Evolutionary conservation across 2,797 vertebrate genomes (phyloP).

Genomic region (Halcyon chelicuti): DNA sequence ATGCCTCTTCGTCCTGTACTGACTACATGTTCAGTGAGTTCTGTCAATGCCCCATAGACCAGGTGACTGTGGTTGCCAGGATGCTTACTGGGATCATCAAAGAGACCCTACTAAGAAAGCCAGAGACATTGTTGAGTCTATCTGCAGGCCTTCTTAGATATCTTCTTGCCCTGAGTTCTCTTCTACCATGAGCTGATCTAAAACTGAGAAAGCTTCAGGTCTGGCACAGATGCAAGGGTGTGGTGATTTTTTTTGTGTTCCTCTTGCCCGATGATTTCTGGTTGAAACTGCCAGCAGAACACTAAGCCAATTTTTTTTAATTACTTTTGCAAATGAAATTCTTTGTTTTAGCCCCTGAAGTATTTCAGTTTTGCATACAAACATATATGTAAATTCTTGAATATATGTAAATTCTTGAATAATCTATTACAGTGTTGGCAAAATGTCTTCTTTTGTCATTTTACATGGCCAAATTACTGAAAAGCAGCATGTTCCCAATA

Average conservation of each 20-base stretch:
- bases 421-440: background rate
- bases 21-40: background rate
- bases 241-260: background rate
- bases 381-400: background rate
- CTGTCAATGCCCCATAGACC: background rate
- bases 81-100: background rate
- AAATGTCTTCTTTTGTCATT: background rate
- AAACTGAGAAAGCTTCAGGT: background rate
- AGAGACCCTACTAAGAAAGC: background rate
- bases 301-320: background rate
- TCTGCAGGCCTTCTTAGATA: background rate
- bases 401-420: background rate
- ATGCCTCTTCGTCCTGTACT: background rate
- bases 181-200: background rate
- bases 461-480: background rate
- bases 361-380: background rate
- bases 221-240: background rate
- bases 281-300: background rate
- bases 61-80: background rate
- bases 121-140: background rate
- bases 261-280: conserved; percentile 6
- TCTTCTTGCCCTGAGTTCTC: background rate
- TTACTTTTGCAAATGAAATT: background rate
- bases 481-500: background rate
- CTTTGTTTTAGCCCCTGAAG: background rate